phyloP scores from a whole-genome alignment of 1,140 invertebrate genomes.

The Nasonia giraulti region DNA sequence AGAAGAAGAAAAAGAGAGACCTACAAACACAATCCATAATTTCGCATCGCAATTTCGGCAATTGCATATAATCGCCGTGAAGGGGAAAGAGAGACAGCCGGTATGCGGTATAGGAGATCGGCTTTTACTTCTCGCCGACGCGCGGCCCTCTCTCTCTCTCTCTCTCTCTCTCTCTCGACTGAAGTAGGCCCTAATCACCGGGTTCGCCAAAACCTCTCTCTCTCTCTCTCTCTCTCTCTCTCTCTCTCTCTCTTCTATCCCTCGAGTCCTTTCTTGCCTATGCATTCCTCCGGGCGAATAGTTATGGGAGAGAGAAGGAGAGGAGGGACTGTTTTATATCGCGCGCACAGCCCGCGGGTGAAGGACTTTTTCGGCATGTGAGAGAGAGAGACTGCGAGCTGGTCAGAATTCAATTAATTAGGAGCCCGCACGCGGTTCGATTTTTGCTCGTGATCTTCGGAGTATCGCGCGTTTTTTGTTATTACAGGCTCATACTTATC shows the following conservation, averaged over 20 bases:
- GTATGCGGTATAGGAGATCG: slow-evolving; percentile 45
- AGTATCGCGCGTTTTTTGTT: not conserved
- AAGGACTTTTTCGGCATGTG: no score
- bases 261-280: slow-evolving; percentile 54
- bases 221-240: slow-evolving; percentile 14
- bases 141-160: slow-evolving; percentile 36
- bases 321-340: not conserved
- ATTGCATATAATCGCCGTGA: slow-evolving; percentile 70
- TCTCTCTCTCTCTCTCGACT: slow-evolving; percentile 58
- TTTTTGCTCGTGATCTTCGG: not conserved
- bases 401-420: slow-evolving; percentile 39
- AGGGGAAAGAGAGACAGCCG: not conserved
- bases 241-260: slow-evolving; percentile 41
- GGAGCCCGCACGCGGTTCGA: slow-evolving; percentile 21
- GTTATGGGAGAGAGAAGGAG: not conserved
- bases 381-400: not conserved
- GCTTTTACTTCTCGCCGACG: slow-evolving; percentile 66
- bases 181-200: slow-evolving; percentile 71
- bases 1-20: not conserved
- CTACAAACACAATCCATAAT: slow-evolving; percentile 9
- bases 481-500: not conserved
- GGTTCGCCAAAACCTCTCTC: slow-evolving; percentile 62
- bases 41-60: slow-evolving; percentile 67
- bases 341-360: no score
- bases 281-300: slow-evolving; percentile 47